Conservation (phyloP, 37 sponge, comb jelly and placozoan genomes). For the Bolinopsis microptera region DNA sequence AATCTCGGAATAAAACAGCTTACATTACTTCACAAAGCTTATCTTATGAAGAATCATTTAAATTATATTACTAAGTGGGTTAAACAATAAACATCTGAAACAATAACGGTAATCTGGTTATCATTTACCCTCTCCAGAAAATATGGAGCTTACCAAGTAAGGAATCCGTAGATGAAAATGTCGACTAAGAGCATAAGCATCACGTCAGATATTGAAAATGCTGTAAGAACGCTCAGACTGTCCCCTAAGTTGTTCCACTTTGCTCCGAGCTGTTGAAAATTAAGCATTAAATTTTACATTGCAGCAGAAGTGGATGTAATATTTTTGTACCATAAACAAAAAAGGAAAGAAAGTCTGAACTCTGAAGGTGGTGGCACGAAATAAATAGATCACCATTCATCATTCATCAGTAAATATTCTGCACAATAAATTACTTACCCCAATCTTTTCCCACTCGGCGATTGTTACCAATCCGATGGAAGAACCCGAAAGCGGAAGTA, state of each 20-base stretch:
- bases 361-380: not conserved
- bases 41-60: no score
- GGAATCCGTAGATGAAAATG: slow-evolving; percentile 74
- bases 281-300: not conserved
- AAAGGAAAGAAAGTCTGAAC: not conserved
- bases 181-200: slow-evolving; percentile 80
- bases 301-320: no score
- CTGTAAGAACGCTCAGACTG: slow-evolving; percentile 71
- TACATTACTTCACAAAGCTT: no score
- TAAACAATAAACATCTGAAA: no score
- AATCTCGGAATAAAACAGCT: no score
- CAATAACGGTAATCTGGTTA: no score
- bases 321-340: no score
- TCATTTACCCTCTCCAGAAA: no score
- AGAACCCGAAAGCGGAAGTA: slow-evolving; percentile 79
- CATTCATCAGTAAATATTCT: not conserved
- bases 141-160: slow-evolving; percentile 81
- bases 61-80: no score
- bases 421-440: not conserved
- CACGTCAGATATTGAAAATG: slow-evolving; percentile 70
- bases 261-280: slow-evolving; percentile 66
- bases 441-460: slow-evolving; percentile 67
- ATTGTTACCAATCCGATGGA: slow-evolving; percentile 71
- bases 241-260: slow-evolving; percentile 70
- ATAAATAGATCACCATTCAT: not conserved